These are phyloP conservation scores for Osmoderma eremita DNA, from an alignment of 2,888 invertebrate genomes.

Conservation along the genomic window DNA sequence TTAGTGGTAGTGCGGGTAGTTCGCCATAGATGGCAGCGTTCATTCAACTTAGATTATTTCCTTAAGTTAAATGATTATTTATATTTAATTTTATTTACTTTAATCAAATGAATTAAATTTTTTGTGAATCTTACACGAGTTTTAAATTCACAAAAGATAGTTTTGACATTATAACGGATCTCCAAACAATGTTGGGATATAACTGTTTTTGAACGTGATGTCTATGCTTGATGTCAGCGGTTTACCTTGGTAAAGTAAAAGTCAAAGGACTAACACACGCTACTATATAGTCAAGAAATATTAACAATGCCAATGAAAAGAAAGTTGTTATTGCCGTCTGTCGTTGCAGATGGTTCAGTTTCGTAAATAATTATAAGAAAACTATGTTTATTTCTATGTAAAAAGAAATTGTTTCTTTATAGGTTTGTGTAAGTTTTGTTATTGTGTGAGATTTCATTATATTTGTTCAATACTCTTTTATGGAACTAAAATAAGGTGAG, in stretches of 20 bases:
- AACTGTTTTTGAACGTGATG: slow-evolving; percentile 13
- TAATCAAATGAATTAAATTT: no score
- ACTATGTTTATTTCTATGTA: neutral
- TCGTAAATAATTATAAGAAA: slow-evolving; percentile 5
- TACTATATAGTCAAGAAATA: slow-evolving; percentile 16
- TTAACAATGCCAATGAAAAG: slow-evolving; percentile 26
- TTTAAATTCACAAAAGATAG: slow-evolving; percentile 17
- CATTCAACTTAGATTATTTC: neutral
- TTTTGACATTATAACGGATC: slow-evolving; percentile 24
- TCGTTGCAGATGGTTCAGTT: slow-evolving; percentile 2
- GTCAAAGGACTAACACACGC: slow-evolving; percentile 37
- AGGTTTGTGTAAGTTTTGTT: no score
- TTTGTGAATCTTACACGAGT: no score
- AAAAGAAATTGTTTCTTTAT: no score
- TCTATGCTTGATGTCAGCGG: slow-evolving; percentile 45
- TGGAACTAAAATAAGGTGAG: no score
- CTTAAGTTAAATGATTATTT: neutral
- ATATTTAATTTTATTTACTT: no score
- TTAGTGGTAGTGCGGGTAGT: neutral
- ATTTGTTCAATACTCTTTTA: no score
- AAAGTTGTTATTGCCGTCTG: neutral
- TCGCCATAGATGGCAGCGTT: neutral
- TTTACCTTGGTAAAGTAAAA: slow-evolving; percentile 53
- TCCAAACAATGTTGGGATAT: slow-evolving; percentile 16
- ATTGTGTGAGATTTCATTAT: neutral